Base-by-base conservation (phyloP, 2,797 vertebrate genomes). In the Lepus oiostolus region DNA sequence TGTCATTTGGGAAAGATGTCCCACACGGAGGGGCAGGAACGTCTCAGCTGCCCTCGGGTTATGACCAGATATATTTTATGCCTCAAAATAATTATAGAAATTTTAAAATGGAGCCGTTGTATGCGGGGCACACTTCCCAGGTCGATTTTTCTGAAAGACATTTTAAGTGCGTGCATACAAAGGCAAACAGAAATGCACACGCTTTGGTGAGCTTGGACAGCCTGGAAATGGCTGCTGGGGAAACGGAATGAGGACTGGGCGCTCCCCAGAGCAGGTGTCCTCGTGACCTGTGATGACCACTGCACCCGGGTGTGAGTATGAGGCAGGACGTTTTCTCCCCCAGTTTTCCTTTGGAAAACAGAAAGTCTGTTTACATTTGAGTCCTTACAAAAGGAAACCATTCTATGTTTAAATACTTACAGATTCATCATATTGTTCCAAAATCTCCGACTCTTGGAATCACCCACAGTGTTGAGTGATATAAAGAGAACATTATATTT, bases 61-160 rank as follows among this genome's bases (percentile, higher is more conserved):
- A 95, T 32, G 17, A 90, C 68, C 88, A 90, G n/a, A 89, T 95
- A 65, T 70, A 96, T 85, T 96, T 90, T 85, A 93, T 94, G 52
- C 70, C 72, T 96, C 42, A 72, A 93, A 96, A 94, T 96, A 96
- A 95, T 97, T 88, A 96, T 84, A 80, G 90, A 90, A 93, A 93
- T 89, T 83, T 93, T 76, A 81, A 94, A 81, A 84, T 35, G 60
- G 42, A 93, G 52, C 63, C 85, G 71, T 38, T 79, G 35, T 92
- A 94, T 93, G 79, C 38, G 88, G 85, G 79, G 74, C 35, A 77
- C 87, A 95, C 58, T 94, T 92, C 52, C 50, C 71, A 67, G 84
- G 90, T 74, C 38, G 0, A 71, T 95, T 94, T 96, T 95, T 81
- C 63, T 32, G 30, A 96, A 77, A 92, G 91, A 92, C 93, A 96